Evolutionary conservation across 2,797 vertebrate species (phyloP).

Genomic region (Cossypha caffra): DNA sequence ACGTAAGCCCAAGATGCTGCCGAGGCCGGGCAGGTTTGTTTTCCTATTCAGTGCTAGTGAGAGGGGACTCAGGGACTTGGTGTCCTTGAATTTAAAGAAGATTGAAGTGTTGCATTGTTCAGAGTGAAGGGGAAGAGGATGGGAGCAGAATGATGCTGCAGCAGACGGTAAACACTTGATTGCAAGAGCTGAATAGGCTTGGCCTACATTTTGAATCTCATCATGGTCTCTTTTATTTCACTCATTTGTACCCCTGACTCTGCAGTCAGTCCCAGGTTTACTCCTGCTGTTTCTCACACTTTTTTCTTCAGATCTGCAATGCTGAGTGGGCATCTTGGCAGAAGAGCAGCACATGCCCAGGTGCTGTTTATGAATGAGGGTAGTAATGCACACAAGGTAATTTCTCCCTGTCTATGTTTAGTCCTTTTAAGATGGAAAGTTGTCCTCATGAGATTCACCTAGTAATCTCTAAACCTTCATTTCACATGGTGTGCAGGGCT

Average conservation of each 20-base stretch:
- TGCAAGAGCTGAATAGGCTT: slow-evolving; percentile 9
- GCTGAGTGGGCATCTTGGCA: background rate
- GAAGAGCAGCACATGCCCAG: background rate
- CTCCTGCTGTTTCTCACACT: background rate
- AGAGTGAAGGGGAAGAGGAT: background rate
- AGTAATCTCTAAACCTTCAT: background rate
- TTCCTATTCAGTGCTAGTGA: slow-evolving; percentile 4
- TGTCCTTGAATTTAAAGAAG: slow-evolving; percentile 61
- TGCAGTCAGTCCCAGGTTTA: background rate
- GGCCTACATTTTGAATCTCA: slow-evolving; percentile 7
- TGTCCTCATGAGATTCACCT: background rate
- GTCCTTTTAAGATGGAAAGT: slow-evolving; percentile 41
- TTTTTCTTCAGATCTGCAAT: background rate
- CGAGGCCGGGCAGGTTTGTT: slow-evolving; percentile 23
- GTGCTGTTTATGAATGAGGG: background rate
- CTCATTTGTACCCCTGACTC: background rate
- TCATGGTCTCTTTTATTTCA: background rate
- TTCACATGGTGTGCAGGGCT: background rate
- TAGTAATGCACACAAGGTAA: background rate
- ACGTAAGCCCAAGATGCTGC: slow-evolving; percentile 38
- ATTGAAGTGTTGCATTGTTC: slow-evolving; percentile 51
- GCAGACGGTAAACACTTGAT: slow-evolving; percentile 24
- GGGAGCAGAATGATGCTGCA: background rate
- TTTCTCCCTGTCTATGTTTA: background rate
- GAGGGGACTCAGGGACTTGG: background rate